Conservation (phyloP, 37 sponge, comb jelly and placozoan genomes). For the Aphrocallistes beatrix region DNA sequence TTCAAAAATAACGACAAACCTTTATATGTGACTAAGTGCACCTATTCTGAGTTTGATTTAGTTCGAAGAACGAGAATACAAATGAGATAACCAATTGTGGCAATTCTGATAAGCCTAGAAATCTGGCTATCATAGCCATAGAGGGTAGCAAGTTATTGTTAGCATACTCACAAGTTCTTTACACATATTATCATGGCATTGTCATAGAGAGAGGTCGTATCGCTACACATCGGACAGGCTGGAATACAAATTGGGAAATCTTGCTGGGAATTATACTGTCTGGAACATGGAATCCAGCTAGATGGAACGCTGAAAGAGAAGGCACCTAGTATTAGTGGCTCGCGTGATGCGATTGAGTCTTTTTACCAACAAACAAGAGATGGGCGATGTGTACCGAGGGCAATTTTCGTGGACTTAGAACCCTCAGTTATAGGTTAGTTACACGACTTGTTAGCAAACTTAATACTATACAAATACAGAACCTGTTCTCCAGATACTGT, state of each 20-base stretch:
- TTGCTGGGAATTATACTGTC: neutral
- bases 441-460: neutral
- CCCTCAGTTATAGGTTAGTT: neutral
- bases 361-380: conserved; percentile 17
- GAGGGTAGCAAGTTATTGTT: too few species aligned
- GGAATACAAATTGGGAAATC: neutral
- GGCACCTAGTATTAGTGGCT: neutral
- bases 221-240: neutral
- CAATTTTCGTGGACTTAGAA: neutral
- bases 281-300: neutral
- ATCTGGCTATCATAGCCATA: too few species aligned
- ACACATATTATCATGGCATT: too few species aligned
- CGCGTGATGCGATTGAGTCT: neutral
- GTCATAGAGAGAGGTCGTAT: neutral
- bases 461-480: too few species aligned
- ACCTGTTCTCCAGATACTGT: neutral
- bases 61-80: too few species aligned
- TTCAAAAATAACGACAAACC: too few species aligned
- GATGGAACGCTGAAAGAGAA: neutral
- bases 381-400: neutral
- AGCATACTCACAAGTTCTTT: too few species aligned
- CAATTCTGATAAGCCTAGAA: too few species aligned
- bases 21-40: too few species aligned
- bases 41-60: too few species aligned
- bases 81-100: too few species aligned